phyloP scores from a whole-genome alignment of 1,140 invertebrate genomes.

The Pteromalus puparum region DNA sequence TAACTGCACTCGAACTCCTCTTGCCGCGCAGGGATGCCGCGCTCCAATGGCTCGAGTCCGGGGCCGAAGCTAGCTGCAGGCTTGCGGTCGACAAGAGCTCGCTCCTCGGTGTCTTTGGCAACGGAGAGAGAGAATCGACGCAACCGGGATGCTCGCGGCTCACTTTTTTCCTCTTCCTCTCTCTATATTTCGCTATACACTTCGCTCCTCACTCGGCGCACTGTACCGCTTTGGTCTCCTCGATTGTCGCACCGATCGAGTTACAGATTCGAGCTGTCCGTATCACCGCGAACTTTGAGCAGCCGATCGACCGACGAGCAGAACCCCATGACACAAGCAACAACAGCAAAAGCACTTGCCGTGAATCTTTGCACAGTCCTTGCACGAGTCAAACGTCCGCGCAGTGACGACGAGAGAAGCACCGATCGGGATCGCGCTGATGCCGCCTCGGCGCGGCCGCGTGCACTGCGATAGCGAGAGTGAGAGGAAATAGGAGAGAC shows the following conservation, averaged over 20 bases:
- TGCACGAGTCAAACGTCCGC: not conserved
- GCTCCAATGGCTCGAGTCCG: constrained; percentile 36
- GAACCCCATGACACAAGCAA: not conserved
- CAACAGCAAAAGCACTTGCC: not conserved
- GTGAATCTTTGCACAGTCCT: not conserved
- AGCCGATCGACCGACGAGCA: not conserved
- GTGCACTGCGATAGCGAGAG: not conserved
- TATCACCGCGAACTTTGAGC: not conserved
- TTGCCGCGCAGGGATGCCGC: not conserved
- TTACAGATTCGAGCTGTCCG: too few relatives aligned
- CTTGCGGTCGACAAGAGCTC: not conserved
- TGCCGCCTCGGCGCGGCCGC: not conserved
- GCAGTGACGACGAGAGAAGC: too few relatives aligned
- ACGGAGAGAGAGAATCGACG: too few relatives aligned
- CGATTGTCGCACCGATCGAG: too few relatives aligned
- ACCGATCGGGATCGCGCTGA: not conserved
- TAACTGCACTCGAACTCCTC: too few relatives aligned
- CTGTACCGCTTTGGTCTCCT: too few relatives aligned
- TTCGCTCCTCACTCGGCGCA: not conserved
- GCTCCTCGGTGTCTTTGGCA: not conserved
- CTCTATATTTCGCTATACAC: too few relatives aligned
- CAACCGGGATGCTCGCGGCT: too few relatives aligned
- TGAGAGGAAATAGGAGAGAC: constrained; percentile 15
- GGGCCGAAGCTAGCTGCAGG: constrained; percentile 6
- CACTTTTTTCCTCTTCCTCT: too few relatives aligned